A percentile compares a stretch with the other conserved stretches of the same genome.
Evolutionary conservation across 2,888 invertebrate genomes (phyloP).

Genomic region (Pristionchus exspectatus): DNA sequence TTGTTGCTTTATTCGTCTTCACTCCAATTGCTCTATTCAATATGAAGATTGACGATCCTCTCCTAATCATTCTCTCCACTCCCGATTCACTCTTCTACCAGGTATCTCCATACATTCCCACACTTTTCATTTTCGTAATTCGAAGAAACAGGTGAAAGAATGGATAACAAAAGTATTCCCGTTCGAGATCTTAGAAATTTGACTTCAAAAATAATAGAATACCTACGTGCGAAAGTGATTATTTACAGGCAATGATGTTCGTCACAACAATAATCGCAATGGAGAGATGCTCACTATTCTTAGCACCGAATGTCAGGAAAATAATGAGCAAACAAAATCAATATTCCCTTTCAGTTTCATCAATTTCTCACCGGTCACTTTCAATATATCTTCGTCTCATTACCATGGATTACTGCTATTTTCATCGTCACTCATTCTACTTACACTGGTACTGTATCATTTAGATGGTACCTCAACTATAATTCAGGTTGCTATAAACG

Average conservation of each 20-base stretch:
- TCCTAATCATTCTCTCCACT: conserved; percentile 25
- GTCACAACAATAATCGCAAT: conserved; percentile 19
- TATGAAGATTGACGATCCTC: background rate
- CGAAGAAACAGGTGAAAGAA: background rate
- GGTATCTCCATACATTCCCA: background rate
- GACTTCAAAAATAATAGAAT: background rate
- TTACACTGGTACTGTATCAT: background rate
- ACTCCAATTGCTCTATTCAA: conserved; percentile 34
- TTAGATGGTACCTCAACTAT: background rate
- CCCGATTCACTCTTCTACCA: conserved; percentile 49
- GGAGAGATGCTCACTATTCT: conserved; percentile 7
- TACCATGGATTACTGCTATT: conserved; percentile 2
- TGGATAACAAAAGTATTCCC: background rate
- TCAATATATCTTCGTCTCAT: background rate
- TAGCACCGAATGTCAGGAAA: background rate
- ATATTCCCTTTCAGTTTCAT: background rate
- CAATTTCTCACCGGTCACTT: conserved; percentile 12
- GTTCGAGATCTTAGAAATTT: background rate
- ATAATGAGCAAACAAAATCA: background rate
- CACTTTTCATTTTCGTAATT: background rate
- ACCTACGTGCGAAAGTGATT: background rate
- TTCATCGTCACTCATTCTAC: conserved; percentile 30
- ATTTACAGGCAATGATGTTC: conserved; percentile 30
- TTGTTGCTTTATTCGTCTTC: background rate
- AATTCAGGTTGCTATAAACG: conserved; percentile 46